Percentiles rank a stretch among this genome's conserved stretches.
phyloP scores from a whole-genome alignment of 2,797 vertebrate genomes.

The Pangasius macronema region DNA sequence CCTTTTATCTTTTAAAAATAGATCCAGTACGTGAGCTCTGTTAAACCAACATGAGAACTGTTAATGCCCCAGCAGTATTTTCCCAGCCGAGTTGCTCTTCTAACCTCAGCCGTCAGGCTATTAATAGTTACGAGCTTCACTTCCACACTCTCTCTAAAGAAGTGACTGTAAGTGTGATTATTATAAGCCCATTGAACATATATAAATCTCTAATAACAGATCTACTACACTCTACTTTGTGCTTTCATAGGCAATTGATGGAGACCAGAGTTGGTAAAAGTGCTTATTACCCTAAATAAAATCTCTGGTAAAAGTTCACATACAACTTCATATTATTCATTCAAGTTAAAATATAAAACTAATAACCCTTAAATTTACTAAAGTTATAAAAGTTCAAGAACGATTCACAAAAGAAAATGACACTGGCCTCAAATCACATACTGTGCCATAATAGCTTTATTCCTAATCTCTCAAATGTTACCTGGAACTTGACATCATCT shows the following conservation, averaged over 20 bases:
- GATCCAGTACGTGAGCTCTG: background rate
- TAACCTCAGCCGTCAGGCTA: background rate
- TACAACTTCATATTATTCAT: background rate
- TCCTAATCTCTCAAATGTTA: background rate
- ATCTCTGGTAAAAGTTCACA: background rate
- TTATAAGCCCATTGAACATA: background rate
- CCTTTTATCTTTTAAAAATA: background rate
- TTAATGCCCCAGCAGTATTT: background rate
- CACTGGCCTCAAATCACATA: background rate
- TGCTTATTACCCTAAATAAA: background rate
- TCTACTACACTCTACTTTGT: background rate
- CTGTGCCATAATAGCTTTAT: background rate
- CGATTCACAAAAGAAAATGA: background rate
- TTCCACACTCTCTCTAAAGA: background rate
- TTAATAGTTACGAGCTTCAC: background rate
- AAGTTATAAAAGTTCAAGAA: background rate
- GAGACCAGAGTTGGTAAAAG: background rate
- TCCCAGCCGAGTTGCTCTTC: background rate
- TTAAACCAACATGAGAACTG: background rate
- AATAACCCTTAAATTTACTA: background rate
- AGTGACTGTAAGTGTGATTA: background rate
- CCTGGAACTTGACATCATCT: background rate
- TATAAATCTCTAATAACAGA: background rate
- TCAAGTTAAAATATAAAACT: background rate
- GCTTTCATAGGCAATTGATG: background rate